Conservation (phyloP, 2,888 invertebrate species). For the Germaria angustata region DNA sequence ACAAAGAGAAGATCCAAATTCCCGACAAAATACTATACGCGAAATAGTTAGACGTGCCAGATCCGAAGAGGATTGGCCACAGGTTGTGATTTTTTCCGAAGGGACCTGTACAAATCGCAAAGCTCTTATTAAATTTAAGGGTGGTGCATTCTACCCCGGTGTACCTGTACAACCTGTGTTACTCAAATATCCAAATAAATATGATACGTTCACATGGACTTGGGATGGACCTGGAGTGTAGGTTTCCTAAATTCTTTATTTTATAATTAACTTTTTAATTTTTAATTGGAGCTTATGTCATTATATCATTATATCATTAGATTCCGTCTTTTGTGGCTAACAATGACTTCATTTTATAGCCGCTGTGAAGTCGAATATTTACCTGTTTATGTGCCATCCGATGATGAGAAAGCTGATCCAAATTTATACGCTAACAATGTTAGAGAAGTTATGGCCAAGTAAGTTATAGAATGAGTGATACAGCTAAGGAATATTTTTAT, state of each 20-base stretch:
- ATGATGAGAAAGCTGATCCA: conserved; percentile 91
- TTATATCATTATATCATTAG: too few species aligned
- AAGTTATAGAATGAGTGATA: conserved; percentile 76
- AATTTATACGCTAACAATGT: conserved; percentile 95
- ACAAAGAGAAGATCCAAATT: conserved; percentile 94
- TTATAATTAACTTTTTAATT: neutral
- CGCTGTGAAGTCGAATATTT: conserved; percentile 94
- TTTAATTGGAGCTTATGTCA: neutral
- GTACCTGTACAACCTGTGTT: conserved; percentile 97
- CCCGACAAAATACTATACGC: conserved; percentile 92
- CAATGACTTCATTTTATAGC: conserved; percentile 92
- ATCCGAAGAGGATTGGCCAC: conserved; percentile 92
- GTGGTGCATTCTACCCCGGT: conserved; percentile 96
- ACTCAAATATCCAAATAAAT: conserved; percentile 92
- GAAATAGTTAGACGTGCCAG: conserved; percentile 92
- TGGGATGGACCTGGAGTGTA: conserved; percentile 97
- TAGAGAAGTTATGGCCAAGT: conserved; percentile 94
- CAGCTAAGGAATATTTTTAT: neutral
- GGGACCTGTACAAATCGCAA: conserved; percentile 97
- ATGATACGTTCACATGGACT: conserved; percentile 95
- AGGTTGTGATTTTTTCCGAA: conserved; percentile 96
- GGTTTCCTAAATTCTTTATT: conserved; percentile 81
- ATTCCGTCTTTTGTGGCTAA: conserved; percentile 91
- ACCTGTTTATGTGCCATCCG: conserved; percentile 93
- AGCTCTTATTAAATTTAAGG: conserved; percentile 93